Percentiles rank a stretch among this genome's conserved stretches.
Evolutionary conservation across 2,113 vertebrate genomes (phyloP).

Genomic region (Accipiter virgatus): DNA sequence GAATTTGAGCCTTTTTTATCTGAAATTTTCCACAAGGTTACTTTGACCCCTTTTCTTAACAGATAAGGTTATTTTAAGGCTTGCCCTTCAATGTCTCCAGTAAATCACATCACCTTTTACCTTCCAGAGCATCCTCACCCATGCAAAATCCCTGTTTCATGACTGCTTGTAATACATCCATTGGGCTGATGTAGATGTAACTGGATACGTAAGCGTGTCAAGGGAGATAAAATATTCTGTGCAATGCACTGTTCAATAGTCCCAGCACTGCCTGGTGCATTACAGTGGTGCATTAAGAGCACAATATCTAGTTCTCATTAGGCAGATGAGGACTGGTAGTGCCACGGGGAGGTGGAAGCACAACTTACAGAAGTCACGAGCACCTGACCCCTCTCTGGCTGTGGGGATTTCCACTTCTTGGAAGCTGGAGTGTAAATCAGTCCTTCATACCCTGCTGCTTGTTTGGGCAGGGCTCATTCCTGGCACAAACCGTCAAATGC

Average conservation of each 20-base stretch:
- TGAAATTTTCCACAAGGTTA: not conserved
- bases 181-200: not conserved
- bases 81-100: not conserved
- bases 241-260: not conserved
- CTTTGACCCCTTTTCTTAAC: not conserved
- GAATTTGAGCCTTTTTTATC: not conserved
- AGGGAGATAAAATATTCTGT: not conserved
- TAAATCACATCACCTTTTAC: not conserved
- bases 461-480: not conserved
- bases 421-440: not conserved
- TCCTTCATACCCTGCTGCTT: not conserved
- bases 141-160: not conserved
- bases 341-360: not conserved
- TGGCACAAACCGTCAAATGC: not conserved
- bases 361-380: not conserved
- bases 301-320: not conserved
- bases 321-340: not conserved
- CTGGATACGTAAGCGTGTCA: fast-evolving
- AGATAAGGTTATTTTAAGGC: not conserved
- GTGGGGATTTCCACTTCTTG: not conserved
- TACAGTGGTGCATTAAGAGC: not conserved
- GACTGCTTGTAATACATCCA: too few relatives aligned
- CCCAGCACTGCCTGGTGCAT: not conserved
- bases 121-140: not conserved
- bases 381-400: not conserved